phyloP scores from a whole-genome alignment of 2,797 vertebrate genomes.

The Paedocypris micromegethes region DNA sequence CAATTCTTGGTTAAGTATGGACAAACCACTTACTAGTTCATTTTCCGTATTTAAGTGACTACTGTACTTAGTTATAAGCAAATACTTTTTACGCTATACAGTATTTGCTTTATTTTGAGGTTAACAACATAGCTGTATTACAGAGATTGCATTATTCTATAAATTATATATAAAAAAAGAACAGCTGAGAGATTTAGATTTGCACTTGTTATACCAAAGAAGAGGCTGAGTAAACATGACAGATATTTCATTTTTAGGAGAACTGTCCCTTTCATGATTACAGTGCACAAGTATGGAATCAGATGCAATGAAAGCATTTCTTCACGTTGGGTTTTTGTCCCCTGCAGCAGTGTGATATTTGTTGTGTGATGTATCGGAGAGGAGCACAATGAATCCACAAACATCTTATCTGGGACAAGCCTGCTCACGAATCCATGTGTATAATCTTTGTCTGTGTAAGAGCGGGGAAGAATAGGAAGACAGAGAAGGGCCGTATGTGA shows the following conservation, averaged over 20 bases:
- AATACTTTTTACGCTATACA: too few species aligned
- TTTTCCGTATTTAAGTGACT: too few species aligned
- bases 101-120: too few species aligned
- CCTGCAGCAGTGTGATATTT: conserved; percentile 11
- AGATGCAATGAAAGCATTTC: conserved; percentile 2
- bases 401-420: conserved; percentile 41
- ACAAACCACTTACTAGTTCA: too few species aligned
- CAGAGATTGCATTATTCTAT: too few species aligned
- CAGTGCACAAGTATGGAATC: not conserved
- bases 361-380: conserved; percentile 13
- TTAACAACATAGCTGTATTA: too few species aligned
- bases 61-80: too few species aligned
- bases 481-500: conserved; percentile 30
- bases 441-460: conserved; percentile 18
- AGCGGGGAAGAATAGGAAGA: conserved; percentile 37
- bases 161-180: too few species aligned
- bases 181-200: not conserved
- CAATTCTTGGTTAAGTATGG: too few species aligned
- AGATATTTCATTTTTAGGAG: not conserved
- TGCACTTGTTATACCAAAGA: not conserved
- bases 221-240: not conserved
- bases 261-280: conserved; percentile 5
- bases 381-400: conserved; percentile 20
- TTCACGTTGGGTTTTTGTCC: not conserved
- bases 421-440: conserved; percentile 19